phyloP scores from a whole-genome alignment of 2,888 invertebrate genomes.

The Nysson spinosus region DNA sequence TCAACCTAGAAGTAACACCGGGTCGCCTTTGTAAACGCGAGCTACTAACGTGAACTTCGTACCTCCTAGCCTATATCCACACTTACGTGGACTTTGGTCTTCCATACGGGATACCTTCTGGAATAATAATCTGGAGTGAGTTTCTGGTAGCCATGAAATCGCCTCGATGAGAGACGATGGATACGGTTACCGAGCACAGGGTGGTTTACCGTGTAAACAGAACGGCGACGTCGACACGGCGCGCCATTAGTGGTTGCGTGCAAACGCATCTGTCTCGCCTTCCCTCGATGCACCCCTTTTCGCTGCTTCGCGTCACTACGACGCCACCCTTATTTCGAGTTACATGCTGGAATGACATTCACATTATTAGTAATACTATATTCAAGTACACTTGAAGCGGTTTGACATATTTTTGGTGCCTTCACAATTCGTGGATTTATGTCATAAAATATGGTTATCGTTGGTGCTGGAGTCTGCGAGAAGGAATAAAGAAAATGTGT shows the following conservation, averaged over 20 bases:
- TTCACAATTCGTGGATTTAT: too few relatives aligned
- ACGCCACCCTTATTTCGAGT: too few relatives aligned
- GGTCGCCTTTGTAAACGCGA: background rate
- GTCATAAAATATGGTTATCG: too few relatives aligned
- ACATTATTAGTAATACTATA: too few relatives aligned
- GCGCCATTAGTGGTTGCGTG: slow-evolving; percentile 71
- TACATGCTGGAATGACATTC: too few relatives aligned
- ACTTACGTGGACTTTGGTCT: background rate
- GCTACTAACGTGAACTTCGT: background rate
- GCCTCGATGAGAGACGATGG: slow-evolving; percentile 30
- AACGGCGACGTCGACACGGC: slow-evolving; percentile 66
- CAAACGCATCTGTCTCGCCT: slow-evolving; percentile 55
- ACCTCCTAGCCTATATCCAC: background rate
- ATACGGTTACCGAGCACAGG: slow-evolving; percentile 39
- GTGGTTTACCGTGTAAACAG: slow-evolving; percentile 73
- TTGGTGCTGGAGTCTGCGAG: too few relatives aligned
- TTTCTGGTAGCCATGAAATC: slow-evolving; percentile 17
- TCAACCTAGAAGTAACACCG: background rate
- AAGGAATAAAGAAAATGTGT: too few relatives aligned
- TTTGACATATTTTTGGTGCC: too few relatives aligned
- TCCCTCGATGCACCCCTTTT: slow-evolving; percentile 3
- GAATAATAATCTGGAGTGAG: slow-evolving; percentile 35
- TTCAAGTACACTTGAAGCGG: too few relatives aligned
- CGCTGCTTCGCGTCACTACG: slow-evolving; percentile 17
- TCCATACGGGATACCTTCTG: slow-evolving; percentile 19